Percentiles rank a stretch among this genome's conserved stretches.
Conservation (phyloP, 1,140 invertebrate genomes). For the Anagrus nilaparvatae region DNA sequence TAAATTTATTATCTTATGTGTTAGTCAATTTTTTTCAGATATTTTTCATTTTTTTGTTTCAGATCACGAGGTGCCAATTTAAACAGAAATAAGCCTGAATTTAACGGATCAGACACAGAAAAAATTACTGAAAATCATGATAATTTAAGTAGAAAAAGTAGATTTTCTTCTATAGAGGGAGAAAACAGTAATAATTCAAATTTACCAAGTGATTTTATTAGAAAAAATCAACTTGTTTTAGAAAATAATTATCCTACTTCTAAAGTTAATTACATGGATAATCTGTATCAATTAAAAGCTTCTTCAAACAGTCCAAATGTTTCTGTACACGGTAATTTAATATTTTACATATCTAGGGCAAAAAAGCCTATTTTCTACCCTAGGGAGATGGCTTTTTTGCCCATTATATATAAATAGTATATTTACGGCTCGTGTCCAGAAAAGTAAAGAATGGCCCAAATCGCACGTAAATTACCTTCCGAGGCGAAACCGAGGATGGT, state of each 20-base stretch:
- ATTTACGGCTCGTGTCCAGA: too few species aligned
- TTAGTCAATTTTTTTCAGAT: slow-evolving; percentile 10
- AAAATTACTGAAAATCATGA: slow-evolving; percentile 24
- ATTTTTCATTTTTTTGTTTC: slow-evolving; percentile 18
- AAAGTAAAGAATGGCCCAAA: too few species aligned
- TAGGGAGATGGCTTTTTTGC: too few species aligned
- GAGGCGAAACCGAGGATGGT: too few species aligned
- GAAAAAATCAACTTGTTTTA: slow-evolving; percentile 39
- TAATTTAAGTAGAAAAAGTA: slow-evolving; percentile 21
- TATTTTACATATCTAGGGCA: too few species aligned
- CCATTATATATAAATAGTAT: too few species aligned
- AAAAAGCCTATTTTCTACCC: too few species aligned
- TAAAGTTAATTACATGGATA: slow-evolving; percentile 44
- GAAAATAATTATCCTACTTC: slow-evolving; percentile 41
- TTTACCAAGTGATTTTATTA: slow-evolving; percentile 37
- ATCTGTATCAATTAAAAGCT: slow-evolving; percentile 41
- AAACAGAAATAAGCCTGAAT: slow-evolving; percentile 37
- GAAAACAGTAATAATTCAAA: slow-evolving; percentile 30
- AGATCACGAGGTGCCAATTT: slow-evolving; percentile 37
- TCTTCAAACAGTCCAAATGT: slow-evolving; percentile 47
- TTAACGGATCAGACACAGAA: too few species aligned
- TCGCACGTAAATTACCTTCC: too few species aligned
- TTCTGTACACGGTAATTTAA: slow-evolving; percentile 46
- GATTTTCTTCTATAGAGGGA: slow-evolving; percentile 24
- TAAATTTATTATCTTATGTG: too few species aligned